phyloP scores from a whole-genome alignment of 2,113 vertebrate species.

The Amphiprion ocellaris region DNA sequence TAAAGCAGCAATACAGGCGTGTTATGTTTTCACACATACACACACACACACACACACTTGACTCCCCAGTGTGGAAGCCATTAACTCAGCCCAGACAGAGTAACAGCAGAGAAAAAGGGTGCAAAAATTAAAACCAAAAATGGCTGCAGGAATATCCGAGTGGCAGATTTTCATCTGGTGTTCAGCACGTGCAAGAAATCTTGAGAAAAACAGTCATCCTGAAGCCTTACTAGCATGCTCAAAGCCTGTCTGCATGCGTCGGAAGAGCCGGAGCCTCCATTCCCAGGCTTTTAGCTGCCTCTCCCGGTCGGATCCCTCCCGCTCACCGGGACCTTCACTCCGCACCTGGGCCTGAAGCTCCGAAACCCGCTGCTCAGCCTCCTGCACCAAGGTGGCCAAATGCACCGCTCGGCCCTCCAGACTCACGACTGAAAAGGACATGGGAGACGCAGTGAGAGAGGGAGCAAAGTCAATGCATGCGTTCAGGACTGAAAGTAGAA shows the following conservation, averaged over 20 bases:
- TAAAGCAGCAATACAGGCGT: constrained; percentile 66
- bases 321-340: constrained; percentile 80
- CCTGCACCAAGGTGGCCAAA: constrained; percentile 89
- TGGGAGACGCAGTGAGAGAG: neutral
- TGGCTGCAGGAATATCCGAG: constrained; percentile 30
- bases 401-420: constrained; percentile 90
- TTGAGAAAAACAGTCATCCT: constrained; percentile 12
- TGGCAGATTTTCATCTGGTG: constrained; percentile 23
- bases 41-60: constrained; percentile 30
- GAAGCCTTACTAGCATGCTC: constrained; percentile 90
- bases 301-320: constrained; percentile 86
- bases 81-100: constrained; percentile 72
- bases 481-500: neutral
- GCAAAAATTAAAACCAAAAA: constrained; percentile 58
- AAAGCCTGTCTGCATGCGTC: constrained; percentile 93
- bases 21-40: constrained; percentile 29
- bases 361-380: constrained; percentile 89
- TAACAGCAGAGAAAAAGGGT: constrained; percentile 48
- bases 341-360: constrained; percentile 88
- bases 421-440: constrained; percentile 85
- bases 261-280: constrained; percentile 91
- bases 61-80: constrained; percentile 69
- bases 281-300: constrained; percentile 93
- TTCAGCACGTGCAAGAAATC: constrained; percentile 21
- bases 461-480: neutral